Conservation (phyloP, 2,113 vertebrate species). For the Pleuronectes platessa region DNA sequence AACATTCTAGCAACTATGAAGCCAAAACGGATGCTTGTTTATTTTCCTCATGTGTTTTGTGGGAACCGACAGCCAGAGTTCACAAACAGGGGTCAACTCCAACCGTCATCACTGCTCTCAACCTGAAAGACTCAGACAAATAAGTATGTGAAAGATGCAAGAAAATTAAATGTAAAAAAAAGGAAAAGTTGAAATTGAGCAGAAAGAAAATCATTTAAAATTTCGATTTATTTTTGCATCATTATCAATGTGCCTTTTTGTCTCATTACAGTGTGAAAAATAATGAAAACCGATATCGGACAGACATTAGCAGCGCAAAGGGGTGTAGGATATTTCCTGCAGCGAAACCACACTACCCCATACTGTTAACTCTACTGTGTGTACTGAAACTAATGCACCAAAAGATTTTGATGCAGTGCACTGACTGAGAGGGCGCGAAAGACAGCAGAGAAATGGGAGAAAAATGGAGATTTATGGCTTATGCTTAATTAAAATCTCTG, state of each 20-base stretch:
- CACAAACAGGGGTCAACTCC: too few relatives aligned
- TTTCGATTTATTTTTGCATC: not conserved
- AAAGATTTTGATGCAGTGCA: slow-evolving; percentile 42
- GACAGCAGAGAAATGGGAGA: slow-evolving; percentile 60
- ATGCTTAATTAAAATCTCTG: slow-evolving; percentile 76
- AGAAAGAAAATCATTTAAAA: slow-evolving; percentile 1
- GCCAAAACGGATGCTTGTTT: too few relatives aligned
- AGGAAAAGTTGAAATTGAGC: not conserved
- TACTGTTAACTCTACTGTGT: slow-evolving; percentile 32
- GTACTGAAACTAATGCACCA: slow-evolving; percentile 49
- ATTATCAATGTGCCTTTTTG: not conserved
- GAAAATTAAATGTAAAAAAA: too few relatives aligned
- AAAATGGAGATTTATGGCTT: slow-evolving; percentile 76
- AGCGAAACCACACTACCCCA: slow-evolving; percentile 1
- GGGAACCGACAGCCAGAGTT: too few relatives aligned
- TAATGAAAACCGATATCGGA: not conserved
- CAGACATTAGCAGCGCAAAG: not conserved
- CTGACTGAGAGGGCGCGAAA: slow-evolving; percentile 36
- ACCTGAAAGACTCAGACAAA: too few relatives aligned
- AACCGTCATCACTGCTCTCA: too few relatives aligned
- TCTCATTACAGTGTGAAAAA: not conserved
- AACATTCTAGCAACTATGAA: too few relatives aligned
- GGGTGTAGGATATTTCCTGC: slow-evolving; percentile 27
- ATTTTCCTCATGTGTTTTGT: too few relatives aligned
- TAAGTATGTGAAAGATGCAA: too few relatives aligned